These are phyloP conservation scores for Pseudocheirus occidentalis DNA, from an alignment of 2,797 vertebrate species.

Conservation along the genomic window DNA sequence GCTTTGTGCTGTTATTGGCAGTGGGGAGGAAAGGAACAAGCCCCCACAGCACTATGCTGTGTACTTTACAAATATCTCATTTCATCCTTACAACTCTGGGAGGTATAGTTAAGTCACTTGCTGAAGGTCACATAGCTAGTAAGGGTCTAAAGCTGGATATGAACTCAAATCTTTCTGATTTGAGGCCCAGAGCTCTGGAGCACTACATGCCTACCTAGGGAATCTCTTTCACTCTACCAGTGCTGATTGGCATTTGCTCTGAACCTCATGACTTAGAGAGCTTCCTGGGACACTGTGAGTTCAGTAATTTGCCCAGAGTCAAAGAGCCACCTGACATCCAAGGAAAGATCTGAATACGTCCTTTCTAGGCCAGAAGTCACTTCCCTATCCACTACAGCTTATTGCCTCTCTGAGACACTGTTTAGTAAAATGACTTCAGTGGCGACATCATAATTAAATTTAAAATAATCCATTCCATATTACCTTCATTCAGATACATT, in stretches of 20 bases:
- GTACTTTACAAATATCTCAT: neutral
- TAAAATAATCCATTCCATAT: conserved; percentile 24
- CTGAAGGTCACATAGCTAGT: neutral
- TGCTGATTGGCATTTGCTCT: neutral
- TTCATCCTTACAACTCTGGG: neutral
- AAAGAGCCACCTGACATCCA: neutral
- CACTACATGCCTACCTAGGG: neutral
- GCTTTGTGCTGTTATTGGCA: neutral
- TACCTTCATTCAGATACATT: conserved; percentile 4
- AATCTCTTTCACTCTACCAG: neutral
- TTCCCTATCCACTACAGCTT: neutral
- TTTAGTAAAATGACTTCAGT: conserved; percentile 20
- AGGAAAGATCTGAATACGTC: neutral
- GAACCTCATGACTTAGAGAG: neutral
- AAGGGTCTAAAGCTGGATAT: neutral
- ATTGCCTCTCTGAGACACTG: conserved; percentile 18
- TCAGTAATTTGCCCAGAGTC: neutral
- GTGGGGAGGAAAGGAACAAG: neutral
- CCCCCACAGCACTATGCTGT: neutral
- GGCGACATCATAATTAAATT: neutral
- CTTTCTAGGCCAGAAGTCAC: neutral
- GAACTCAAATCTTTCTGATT: neutral
- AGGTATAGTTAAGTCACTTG: neutral
- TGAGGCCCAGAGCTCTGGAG: neutral
- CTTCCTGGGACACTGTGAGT: neutral